A percentile compares a stretch with the other conserved stretches of the same genome.
Evolutionary conservation across 2,888 invertebrate genomes (phyloP).

Genomic region (Pristionchus japonicus): DNA sequence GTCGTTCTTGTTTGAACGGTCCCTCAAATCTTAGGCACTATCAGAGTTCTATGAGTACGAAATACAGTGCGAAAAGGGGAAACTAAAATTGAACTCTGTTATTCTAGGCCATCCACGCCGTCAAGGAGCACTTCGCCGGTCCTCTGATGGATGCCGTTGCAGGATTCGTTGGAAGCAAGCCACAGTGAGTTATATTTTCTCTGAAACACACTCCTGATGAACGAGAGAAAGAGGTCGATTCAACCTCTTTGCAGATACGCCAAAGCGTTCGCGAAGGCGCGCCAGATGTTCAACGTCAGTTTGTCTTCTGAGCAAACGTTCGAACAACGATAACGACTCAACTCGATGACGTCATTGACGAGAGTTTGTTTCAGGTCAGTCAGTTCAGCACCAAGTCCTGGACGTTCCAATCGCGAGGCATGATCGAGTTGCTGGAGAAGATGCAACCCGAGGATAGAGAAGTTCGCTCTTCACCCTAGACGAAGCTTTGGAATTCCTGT

Average conservation of each 20-base stretch:
- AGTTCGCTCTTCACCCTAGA: too few relatives aligned
- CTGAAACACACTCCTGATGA: not conserved
- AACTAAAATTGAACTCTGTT: not conserved
- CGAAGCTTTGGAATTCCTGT: too few relatives aligned
- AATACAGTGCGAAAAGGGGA: not conserved
- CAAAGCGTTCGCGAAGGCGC: not conserved
- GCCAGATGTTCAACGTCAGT: not conserved
- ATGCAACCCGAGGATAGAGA: conserved; percentile 12
- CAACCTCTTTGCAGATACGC: not conserved
- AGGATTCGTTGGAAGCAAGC: not conserved
- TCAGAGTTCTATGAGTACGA: too few relatives aligned
- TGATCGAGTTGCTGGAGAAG: not conserved
- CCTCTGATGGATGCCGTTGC: not conserved
- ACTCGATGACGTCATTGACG: not conserved
- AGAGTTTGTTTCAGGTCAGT: not conserved
- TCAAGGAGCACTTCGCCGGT: not conserved
- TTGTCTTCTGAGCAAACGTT: too few relatives aligned
- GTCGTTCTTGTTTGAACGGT: too few relatives aligned
- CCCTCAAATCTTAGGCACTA: too few relatives aligned
- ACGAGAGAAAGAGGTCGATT: not conserved
- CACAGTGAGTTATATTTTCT: not conserved
- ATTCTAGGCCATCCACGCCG: not conserved
- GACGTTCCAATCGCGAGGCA: not conserved
- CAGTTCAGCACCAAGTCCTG: not conserved
- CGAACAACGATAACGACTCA: too few relatives aligned